Evolutionary conservation across 2,888 invertebrate genomes (phyloP), one percentile per base, ranked within the genome.

Genomic region (Rhamphomyia laevipes): DNA sequence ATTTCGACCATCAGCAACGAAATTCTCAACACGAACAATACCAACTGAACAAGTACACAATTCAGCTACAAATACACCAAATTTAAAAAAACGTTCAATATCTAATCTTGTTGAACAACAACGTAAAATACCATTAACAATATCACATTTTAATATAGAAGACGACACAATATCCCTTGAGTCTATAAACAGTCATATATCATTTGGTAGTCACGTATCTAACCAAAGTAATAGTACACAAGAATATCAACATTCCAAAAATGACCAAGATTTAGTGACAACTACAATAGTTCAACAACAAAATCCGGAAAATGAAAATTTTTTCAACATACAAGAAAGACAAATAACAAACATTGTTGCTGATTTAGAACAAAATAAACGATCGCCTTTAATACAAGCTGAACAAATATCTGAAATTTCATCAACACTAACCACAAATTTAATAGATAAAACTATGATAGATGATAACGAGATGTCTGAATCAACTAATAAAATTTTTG

Each of bases 141-240:
- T 27, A 27, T 27, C 23, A 27, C 23, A 27, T 48, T 45, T 53
- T 51, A 53, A 53, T 46, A 42, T 38, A n/a, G 57, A 58, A 41
- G 56, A 55, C 27, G 65, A 66, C 54, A 64, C 65, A 53, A 59
- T 69, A 46, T 70, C 70, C 31, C 53, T 69, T 46, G 65, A 59
- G 56, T 70, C 70, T 48, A 56, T 63, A 57, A 63, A 63, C 52
- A 67, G 68, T 55, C 59, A 59, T 53, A 63, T 65, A 53, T 60
- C 60, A 44, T 50, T 56, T 49, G 55, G 54, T 49, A 59, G 59
- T 57, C 53, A 53, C 49, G 48, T 51, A 16, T 57, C 57, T 11
- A 51, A 49, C 13, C 52, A 49, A 49, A 54, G 52, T 51, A 46
- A 21, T 42, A 42, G 31, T n/a, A 40, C 31, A 43, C 47, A 47